Base-by-base conservation (phyloP, 2,888 invertebrate species). In the Dasysyrphus tricinctus region DNA sequence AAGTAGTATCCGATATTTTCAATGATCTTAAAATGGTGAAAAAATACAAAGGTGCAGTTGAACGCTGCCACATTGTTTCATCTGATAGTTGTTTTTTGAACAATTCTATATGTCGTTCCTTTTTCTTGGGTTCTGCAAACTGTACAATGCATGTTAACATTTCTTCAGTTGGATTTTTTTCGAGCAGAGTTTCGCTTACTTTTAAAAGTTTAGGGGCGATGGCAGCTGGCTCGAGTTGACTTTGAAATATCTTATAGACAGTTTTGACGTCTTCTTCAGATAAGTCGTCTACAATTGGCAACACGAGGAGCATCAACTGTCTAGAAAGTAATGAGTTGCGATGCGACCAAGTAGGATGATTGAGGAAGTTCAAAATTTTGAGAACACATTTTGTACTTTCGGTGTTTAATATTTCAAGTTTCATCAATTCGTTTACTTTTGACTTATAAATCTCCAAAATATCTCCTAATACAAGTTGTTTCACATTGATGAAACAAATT, bases 221-320 rank as follows among this genome's bases (percentile, higher is more conserved):
- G 4, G 90, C 89, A 2, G 93, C 93, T 3, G 94, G 94, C 89
- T 94, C 94, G 79, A 93, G 90, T 80, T 94, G 93, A 77, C 91
- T 93, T 89, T 93, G 91, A 88, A 93, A 93, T 42, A 93, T 90
- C 90, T 93, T 89, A 72, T 90, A 91, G 3, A 90, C 65, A 91
- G 86, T 89, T 92, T 93, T 88, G 1, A 94, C 88, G 67, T 94
- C 93, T 12, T 88, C 90, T 2, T 91, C 79, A 61, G 90, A 91
- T n/a, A 94, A 88, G 3, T 90, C 80, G 16, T 90, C 78, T 7
- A 94, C 88, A 47, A 91, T 90, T 12, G 91, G 90, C 82, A 92
- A 90, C 11, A 94, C 83, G 9, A 92, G 61, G 2, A 93, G 75
- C 70, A 94, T 89, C 6, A 93, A 89, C 11, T 92, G 88, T 5